Percentiles rank a stretch among this genome's conserved stretches.
Evolutionary conservation across 35 echinoderm and acorn worm genomes (phyloP).

Genomic region (Strongylocentrotus purpuratus): DNA sequence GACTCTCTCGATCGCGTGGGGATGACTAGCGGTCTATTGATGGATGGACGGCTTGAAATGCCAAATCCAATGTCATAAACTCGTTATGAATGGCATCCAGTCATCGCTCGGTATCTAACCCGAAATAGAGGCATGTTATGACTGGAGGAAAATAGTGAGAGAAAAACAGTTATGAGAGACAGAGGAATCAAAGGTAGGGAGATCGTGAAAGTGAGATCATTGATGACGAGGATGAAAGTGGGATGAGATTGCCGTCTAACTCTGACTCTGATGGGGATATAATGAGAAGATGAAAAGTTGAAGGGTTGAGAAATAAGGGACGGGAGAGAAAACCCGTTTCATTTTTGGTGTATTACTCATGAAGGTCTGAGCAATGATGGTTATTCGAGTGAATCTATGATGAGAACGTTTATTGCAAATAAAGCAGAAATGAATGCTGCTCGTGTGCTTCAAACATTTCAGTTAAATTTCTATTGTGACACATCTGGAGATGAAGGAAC

Average conservation of each 20-base stretch:
- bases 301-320: background rate
- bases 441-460: no score
- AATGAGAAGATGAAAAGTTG: background rate
- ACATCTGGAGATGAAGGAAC: no score
- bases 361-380: background rate
- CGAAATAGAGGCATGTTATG: no score
- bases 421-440: no score
- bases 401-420: no score
- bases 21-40: background rate
- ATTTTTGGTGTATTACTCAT: background rate
- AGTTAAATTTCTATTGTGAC: no score
- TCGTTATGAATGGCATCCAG: background rate
- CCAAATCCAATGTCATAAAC: background rate
- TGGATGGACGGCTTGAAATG: background rate
- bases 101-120: background rate
- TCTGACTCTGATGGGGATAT: background rate
- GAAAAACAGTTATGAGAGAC: background rate
- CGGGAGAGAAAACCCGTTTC: background rate
- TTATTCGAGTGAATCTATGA: background rate
- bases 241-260: background rate
- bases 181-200: background rate
- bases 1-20: constrained; percentile 13
- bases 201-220: background rate
- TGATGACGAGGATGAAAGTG: background rate
- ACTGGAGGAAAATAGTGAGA: no score